Percentiles rank a stretch among this genome's conserved stretches.
phyloP scores from a whole-genome alignment of 1,140 invertebrate genomes.

The Drosophila virilis region DNA sequence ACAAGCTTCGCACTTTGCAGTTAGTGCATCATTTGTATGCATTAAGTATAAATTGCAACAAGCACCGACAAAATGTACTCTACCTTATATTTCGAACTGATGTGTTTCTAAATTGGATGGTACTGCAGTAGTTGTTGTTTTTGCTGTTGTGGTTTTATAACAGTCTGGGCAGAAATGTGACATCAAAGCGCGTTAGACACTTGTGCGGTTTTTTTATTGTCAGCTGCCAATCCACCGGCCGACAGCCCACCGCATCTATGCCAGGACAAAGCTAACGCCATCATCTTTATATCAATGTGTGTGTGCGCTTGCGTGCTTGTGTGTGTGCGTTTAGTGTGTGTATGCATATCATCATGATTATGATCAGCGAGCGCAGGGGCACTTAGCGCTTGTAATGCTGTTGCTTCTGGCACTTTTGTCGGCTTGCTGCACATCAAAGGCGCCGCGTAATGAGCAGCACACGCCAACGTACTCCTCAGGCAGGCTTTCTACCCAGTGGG shows the following conservation, averaged over 20 bases:
- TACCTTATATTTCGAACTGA: conserved; percentile 37
- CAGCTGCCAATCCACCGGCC: conserved; percentile 4
- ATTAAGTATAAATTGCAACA: conserved; percentile 62
- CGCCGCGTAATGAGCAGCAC: conserved; percentile 79
- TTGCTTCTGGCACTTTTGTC: conserved; percentile 74
- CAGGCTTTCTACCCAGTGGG: conserved; percentile 2
- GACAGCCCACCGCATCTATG: neutral
- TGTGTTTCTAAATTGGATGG: conserved; percentile 36
- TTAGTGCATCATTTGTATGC: conserved; percentile 77
- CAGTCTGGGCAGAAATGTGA: conserved; percentile 15
- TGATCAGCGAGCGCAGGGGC: conserved; percentile 71
- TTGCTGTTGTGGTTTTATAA: conserved; percentile 12
- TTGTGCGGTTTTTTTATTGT: conserved; percentile 46
- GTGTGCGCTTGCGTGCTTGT: neutral
- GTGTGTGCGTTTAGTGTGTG: conserved; percentile 35
- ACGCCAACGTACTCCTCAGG: conserved; percentile 43
- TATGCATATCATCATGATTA: conserved; percentile 72
- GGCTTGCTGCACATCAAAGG: conserved; percentile 80
- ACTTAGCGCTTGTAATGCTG: conserved; percentile 76
- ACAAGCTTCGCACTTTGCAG: conserved; percentile 59
- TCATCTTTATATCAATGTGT: neutral
- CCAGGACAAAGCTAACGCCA: neutral
- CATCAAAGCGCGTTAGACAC: conserved; percentile 49
- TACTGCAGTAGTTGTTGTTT: conserved; percentile 4
- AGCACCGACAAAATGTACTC: conserved; percentile 29